These are phyloP conservation scores for Oligia latruncula DNA, from an alignment of 2,888 invertebrate genomes.

Conservation along the genomic window DNA sequence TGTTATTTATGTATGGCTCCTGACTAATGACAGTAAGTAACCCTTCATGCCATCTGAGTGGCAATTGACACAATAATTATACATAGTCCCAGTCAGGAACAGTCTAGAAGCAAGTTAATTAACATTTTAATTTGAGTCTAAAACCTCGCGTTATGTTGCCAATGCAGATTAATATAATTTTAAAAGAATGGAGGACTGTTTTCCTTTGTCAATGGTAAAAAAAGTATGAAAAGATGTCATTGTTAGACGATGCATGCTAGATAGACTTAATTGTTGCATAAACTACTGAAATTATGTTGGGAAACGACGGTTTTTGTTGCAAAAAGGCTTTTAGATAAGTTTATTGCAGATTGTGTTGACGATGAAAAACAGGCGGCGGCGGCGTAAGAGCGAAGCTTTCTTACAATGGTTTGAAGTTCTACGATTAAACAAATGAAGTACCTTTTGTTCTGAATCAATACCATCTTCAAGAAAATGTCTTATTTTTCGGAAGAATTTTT, in stretches of 20 bases:
- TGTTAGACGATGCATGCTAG: conserved; percentile 34
- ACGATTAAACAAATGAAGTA: background rate
- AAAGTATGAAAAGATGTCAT: conserved; percentile 35
- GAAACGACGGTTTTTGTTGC: background rate
- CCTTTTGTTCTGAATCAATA: background rate
- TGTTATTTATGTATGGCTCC: background rate
- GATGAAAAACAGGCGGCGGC: background rate
- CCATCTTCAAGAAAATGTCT: background rate
- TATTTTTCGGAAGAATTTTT: background rate
- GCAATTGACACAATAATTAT: conserved; percentile 52
- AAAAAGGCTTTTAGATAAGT: conserved; percentile 19
- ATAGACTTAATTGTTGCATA: conserved; percentile 48
- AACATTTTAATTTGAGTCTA: conserved; percentile 33
- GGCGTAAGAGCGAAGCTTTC: background rate
- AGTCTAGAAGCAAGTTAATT: conserved; percentile 40
- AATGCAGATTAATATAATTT: conserved; percentile 27
- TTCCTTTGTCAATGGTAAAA: conserved; percentile 31
- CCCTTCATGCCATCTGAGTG: conserved; percentile 1
- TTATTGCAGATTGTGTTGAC: conserved; percentile 16
- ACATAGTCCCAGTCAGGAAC: conserved; percentile 31
- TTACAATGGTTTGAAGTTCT: background rate
- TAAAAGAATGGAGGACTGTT: conserved; percentile 20
- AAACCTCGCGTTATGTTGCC: conserved; percentile 28
- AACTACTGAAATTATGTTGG: conserved; percentile 22
- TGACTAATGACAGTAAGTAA: background rate